Conservation (phyloP, 1,140 invertebrate species). For the Argopecten irradians region DNA sequence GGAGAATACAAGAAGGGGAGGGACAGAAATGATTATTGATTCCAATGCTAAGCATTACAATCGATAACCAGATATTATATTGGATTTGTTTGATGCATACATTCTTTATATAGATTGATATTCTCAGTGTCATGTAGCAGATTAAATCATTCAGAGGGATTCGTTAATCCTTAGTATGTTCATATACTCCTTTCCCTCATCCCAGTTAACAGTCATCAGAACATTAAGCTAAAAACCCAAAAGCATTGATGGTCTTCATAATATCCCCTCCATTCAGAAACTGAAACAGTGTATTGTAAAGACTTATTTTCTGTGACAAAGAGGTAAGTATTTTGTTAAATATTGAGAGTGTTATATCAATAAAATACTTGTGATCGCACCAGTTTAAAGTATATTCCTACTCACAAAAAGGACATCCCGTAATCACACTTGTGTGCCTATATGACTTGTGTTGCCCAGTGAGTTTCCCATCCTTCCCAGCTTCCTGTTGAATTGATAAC, state of each 20-base stretch:
- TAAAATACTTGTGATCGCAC: background rate
- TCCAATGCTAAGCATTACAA: background rate
- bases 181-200: no score
- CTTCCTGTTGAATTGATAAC: background rate
- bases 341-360: background rate
- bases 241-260: no score
- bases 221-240: no score
- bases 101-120: background rate
- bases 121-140: background rate
- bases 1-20: background rate
- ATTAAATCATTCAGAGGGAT: no score
- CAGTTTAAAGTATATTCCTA: no score
- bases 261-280: no score
- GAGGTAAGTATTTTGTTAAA: background rate
- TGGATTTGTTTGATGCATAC: background rate
- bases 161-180: no score
- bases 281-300: no score
- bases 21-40: background rate
- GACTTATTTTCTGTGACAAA: background rate
- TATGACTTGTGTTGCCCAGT: no score
- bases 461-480: background rate
- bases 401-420: background rate
- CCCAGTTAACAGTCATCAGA: no score
- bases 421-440: background rate
- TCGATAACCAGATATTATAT: background rate